Evolutionary conservation across 2,888 invertebrate species (phyloP), one percentile per base, ranked within the genome.

Genomic region (Noctua comes): DNA sequence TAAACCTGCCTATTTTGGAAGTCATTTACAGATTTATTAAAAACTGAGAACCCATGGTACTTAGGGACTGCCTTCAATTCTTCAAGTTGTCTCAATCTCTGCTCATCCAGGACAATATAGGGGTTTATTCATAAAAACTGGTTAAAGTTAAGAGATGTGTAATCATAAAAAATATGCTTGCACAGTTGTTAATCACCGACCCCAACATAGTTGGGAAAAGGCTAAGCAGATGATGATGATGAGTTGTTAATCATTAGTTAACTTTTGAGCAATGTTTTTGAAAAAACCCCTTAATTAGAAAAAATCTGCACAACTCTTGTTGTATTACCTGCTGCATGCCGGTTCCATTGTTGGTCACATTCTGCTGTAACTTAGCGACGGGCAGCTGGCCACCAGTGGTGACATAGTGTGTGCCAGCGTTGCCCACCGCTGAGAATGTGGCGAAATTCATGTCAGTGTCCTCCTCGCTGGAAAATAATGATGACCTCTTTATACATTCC

Each of bases 401-500:
- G 78, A 96, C 95, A 88, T 91, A 96, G 87, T 96, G 96, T 24
- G 96, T 94, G 66, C 96, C 96, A 54, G 98, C 97, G 66, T 97
- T 97, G 84, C 93, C 97, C 94, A 94, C 97, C 94, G 91, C 91
- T 43, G 95, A 93, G 93, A 98, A 98, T 83, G 98, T 97, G 83
- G 98, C 97, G 93, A 98, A 98, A 96, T 98, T 98, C 98, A 98
- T 98, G 86, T 97, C 97, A 46, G 92, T 86, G 77, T 95, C 96
- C 86, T 96, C 96, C 77, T 96, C 97, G 90, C 96, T 96, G 93
- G 13, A 92, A 92, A 71, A 51, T 57, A 87, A 72, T 64, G 13
- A 70, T n/a, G 2, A 24, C 46, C 11, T 40, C 8, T 51, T 86
- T 46, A 76, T 21, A 51, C 1, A 70, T 66, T 31, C 16, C n/a